Evolutionary conservation across 2,113 vertebrate species (phyloP), one percentile per base, ranked within the genome.

Genomic region (Rousettus leschenaultii): DNA sequence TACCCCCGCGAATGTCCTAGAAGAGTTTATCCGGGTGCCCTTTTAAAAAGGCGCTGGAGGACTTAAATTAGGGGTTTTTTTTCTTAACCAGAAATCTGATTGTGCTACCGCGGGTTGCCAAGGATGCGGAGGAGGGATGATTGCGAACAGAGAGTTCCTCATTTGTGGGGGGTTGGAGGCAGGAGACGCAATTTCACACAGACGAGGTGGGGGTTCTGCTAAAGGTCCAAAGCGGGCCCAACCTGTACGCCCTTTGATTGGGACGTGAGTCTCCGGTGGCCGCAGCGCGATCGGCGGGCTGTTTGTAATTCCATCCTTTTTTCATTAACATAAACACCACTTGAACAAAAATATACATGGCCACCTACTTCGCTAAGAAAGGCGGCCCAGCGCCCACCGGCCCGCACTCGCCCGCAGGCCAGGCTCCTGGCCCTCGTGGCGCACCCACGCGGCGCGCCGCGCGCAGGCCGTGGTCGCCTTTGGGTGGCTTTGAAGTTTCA

Each of bases 291-390:
- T 98, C 98, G 97, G 98, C 94, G 98, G 98, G 99, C 99, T 99
- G 99, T 99, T 98, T 99, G 99, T 99, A 99, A 99, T 99, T 99
- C 99, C 99, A 98, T 98, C 98, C 98, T 98, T 99, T 96, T 99
- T 98, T 98, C 99, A 98, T 98, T 98, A 99, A 99, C 99, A 99
- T 99, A 99, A 99, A 99, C 99, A 99, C 98, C 98, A 98, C 99
- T 99, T 98, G 95, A 99, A 99, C 98, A 98, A 99, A 99, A 99
- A 99, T 99, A 99, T 98, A 99, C 99, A 98, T 83, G 99, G 99
- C 99, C 99, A 99, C 99, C 99, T 99, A 99, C 99, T 97, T 98
- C 98, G 99, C 98, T 93, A 3, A 97, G 7, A 85, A 43, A 94
- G 97, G 8, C 10, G 35, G 95, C 14, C 96, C 86, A 59, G 95